These are phyloP conservation scores for Charadrius vociferus DNA, from an alignment of 2,113 vertebrate genomes.

Conservation along the genomic window DNA sequence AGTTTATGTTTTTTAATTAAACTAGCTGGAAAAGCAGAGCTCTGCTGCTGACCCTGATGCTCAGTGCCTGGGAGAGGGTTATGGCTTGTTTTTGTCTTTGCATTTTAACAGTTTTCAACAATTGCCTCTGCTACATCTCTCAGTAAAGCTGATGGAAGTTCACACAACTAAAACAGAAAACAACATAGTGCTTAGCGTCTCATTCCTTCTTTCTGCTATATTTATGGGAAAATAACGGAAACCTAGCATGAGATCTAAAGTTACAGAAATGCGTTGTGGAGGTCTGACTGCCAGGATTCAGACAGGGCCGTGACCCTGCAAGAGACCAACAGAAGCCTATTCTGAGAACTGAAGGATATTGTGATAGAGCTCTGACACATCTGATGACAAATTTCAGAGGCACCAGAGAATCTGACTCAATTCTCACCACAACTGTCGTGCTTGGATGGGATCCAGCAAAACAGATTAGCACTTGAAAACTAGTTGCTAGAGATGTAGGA, in stretches of 20 bases:
- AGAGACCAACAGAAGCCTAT: not conserved
- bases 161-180: not conserved
- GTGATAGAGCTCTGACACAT: constrained; percentile 23
- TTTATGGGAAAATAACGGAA: not conserved
- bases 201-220: not conserved
- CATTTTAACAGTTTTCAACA: not conserved
- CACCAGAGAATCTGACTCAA: constrained; percentile 53
- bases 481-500: not conserved
- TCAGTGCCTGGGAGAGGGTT: not conserved
- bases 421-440: constrained; percentile 4
- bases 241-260: not conserved
- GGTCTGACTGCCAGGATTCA: not conserved
- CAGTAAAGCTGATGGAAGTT: not conserved
- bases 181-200: not conserved
- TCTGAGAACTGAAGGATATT: not conserved
- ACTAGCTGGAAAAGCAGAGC: not conserved
- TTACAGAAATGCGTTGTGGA: not conserved
- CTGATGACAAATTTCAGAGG: constrained; percentile 16
- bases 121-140: not conserved
- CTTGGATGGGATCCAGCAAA: not conserved
- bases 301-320: not conserved
- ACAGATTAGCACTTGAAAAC: constrained; percentile 2
- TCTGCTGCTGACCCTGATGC: not conserved
- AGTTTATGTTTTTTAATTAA: constrained; percentile 45
- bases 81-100: not conserved